Evolutionary conservation across 2,888 invertebrate genomes (phyloP).

Genomic region (Dilophus febrilis): DNA sequence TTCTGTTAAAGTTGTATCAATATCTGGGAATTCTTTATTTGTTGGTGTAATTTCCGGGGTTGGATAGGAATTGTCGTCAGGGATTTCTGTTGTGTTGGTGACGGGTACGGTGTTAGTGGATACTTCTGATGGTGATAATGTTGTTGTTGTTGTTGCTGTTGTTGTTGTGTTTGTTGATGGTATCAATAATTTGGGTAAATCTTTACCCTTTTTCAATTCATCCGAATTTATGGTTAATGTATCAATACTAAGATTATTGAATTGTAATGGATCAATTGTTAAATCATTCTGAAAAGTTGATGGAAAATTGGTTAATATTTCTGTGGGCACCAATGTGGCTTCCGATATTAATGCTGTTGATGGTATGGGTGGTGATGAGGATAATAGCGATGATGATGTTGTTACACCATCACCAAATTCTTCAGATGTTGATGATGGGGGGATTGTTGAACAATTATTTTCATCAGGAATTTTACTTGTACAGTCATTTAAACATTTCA

Average conservation of each 20-base stretch:
- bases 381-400: slow-evolving; percentile 6
- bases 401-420: slow-evolving; percentile 1
- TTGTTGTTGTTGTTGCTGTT: neutral
- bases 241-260: neutral
- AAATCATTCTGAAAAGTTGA: neutral
- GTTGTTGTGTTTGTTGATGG: too few species aligned
- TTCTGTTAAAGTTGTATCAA: neutral
- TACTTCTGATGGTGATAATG: too few species aligned
- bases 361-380: neutral
- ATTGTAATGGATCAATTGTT: too few species aligned
- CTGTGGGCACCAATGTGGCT: neutral
- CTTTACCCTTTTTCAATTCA: neutral
- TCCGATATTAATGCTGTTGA: neutral
- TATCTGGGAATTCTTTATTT: neutral
- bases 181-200: slow-evolving; percentile 6
- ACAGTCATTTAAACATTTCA: slow-evolving; percentile 15
- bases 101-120: neutral
- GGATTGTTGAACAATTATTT: too few species aligned
- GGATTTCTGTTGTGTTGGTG: neutral
- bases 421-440: neutral
- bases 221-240: neutral
- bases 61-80: neutral
- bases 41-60: slow-evolving; percentile 3
- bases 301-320: neutral
- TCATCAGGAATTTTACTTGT: slow-evolving; percentile 11